Evolutionary conservation across 2,797 vertebrate genomes (phyloP), one percentile per base, ranked within the genome.

Genomic region (Australoheros facetus): DNA sequence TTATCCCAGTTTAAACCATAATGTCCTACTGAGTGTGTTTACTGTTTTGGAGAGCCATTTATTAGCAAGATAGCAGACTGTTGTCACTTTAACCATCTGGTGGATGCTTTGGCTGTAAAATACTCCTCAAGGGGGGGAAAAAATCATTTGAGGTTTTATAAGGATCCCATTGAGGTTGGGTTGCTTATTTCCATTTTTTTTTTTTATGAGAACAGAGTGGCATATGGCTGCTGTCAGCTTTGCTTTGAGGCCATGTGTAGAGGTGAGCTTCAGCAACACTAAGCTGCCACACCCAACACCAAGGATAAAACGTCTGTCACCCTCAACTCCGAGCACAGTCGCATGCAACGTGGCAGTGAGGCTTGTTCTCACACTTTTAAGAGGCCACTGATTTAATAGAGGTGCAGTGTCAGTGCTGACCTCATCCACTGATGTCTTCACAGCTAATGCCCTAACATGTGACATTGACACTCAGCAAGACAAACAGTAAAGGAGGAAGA

Each of bases 341-440:
- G 13, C 74, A 71, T 74, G 78, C 77, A 2, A n/a, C 3, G 78
- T 82, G 87, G 85, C 91, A 86, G 77, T 5, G 42, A 77, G 73
- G 83, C 87, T 77, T 84, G 85, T 86, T 86, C 84, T 81, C 90
- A 59, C 85, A 86, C 83, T 87, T 69, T 86, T 90, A 75, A 84
- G 91, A 87, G 90, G 91, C 88, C 89, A 62, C 92, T 85, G 91
- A 91, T 93, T 93, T 95, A 94, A 94, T 93, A 85, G 92, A 86
- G 92, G 90, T 85, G 39, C 84, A 1, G 75, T 85, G 91, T 91
- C 86, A 78, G 79, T 53, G 72, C 84, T 91, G 92, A 94, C 93
- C 91, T 93, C 90, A 91, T 90, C 83, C 82, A 5, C 81, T 85
- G 85, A 91, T 88, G 90, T 91, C 88, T 92, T 90, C 90, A 87